Evolutionary conservation across 1,140 invertebrate species (phyloP), one percentile per base, ranked within the genome.

Genomic region (Cydia strobilella): DNA sequence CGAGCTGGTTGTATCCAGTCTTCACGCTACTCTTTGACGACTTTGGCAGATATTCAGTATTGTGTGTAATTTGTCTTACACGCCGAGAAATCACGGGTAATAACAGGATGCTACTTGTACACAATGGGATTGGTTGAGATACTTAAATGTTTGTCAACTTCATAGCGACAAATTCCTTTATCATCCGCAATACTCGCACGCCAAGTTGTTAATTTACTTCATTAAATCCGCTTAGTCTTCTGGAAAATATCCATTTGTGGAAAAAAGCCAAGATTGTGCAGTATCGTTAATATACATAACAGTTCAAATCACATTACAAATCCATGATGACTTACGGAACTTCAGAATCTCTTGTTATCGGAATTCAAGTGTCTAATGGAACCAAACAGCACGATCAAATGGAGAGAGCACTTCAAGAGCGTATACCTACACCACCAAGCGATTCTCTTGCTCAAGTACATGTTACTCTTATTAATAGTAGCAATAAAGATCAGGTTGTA

Each of bases 101-200:
- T 45, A 45, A 15, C 42, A 45, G 42, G 42, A 45, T 45, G 42
- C 3, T 45, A 45, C 13, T 51, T 18, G 48, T n/a, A 51, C 48
- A 51, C 48, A 51, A 51, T 48, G 45, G 15, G 45, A 48, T 51
- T 51, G 48, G 5, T n/a, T 51, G n/a, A 51, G n/a, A 18, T 51
- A 18, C 48, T 18, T 7, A 2, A 18, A 51, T 51, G 48, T 51
- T 51, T 51, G 48, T 51, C 48, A 51, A 51, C 48, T 51, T 51
- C 48, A 51, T 51, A 51, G 48, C 48, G 48, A 51, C 48, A 51
- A 51, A 51, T 51, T 51, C 48, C 48, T 51, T 51, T 51, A 51
- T 51, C 48, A 51, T 51, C 48, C n/a, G 48, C n/a, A 51, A 51
- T 18, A 51, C 48, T 51, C n/a, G 48, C n/a, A 51, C 48, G 48